These are phyloP conservation scores for Pasiphila rectangulata DNA, from an alignment of 2,888 invertebrate species.

Conservation along the genomic window DNA sequence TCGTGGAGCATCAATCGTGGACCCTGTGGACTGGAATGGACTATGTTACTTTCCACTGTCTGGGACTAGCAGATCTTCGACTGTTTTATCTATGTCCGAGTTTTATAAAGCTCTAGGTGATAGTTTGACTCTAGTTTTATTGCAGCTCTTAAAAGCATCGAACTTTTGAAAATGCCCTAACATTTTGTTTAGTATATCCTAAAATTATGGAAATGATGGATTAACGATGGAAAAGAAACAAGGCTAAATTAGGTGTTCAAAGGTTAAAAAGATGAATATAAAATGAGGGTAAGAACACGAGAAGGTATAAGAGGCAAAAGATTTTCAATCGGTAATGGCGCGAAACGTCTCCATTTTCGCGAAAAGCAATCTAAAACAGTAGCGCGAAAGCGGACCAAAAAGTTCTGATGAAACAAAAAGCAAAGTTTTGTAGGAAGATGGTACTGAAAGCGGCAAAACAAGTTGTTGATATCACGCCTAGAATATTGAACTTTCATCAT, in stretches of 20 bases:
- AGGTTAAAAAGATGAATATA: background rate
- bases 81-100: constrained; percentile 8
- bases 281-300: too few species aligned
- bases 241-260: too few species aligned
- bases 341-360: constrained; percentile 20
- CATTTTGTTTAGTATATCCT: too few species aligned
- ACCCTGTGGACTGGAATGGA: constrained; percentile 58
- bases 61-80: constrained; percentile 22
- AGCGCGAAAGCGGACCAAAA: constrained; percentile 34
- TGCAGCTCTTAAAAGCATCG: too few species aligned
- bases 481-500: background rate
- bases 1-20: constrained; percentile 68
- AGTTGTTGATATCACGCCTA: background rate
- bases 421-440: constrained; percentile 35
- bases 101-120: constrained; percentile 3
- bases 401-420: constrained; percentile 41
- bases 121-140: constrained; percentile 17
- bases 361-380: constrained; percentile 41
- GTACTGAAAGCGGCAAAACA: constrained; percentile 28
- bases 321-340: too few species aligned
- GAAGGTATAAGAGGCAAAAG: too few species aligned
- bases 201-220: background rate
- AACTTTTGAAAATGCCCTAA: too few species aligned
- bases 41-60: constrained; percentile 23
- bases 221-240: too few species aligned